These are phyloP conservation scores for Echinometra lucunter DNA, from an alignment of 53 echinoderm and acorn worm species.

Conservation along the genomic window DNA sequence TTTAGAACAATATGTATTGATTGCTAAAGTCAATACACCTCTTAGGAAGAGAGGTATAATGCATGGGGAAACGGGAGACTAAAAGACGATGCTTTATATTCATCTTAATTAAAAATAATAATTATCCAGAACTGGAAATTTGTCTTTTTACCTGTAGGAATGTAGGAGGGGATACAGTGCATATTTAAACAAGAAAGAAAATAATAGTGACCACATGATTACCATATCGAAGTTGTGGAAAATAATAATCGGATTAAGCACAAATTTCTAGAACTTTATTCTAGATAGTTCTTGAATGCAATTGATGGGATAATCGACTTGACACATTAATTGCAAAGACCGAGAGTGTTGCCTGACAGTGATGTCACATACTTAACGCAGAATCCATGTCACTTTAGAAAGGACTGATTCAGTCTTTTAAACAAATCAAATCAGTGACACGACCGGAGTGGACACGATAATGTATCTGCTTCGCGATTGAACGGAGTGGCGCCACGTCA, in stretches of 20 bases:
- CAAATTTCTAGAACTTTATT: too few relatives aligned
- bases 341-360: background rate
- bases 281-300: background rate
- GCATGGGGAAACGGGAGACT: too few relatives aligned
- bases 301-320: background rate
- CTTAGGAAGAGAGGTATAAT: background rate
- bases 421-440: background rate
- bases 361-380: background rate
- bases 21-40: background rate
- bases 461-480: background rate
- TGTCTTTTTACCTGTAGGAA: too few relatives aligned
- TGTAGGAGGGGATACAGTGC: too few relatives aligned
- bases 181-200: too few relatives aligned
- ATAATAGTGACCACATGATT: too few relatives aligned
- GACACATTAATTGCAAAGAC: too few relatives aligned
- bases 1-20: background rate
- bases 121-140: too few relatives aligned
- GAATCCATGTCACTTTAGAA: background rate
- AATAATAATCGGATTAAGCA: too few relatives aligned
- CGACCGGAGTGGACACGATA: background rate
- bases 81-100: too few relatives aligned
- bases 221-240: background rate
- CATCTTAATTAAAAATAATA: too few relatives aligned
- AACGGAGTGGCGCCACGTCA: background rate
- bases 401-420: background rate